Conservation (phyloP, 2,113 vertebrate genomes). For the Elaphurus davidianus region DNA sequence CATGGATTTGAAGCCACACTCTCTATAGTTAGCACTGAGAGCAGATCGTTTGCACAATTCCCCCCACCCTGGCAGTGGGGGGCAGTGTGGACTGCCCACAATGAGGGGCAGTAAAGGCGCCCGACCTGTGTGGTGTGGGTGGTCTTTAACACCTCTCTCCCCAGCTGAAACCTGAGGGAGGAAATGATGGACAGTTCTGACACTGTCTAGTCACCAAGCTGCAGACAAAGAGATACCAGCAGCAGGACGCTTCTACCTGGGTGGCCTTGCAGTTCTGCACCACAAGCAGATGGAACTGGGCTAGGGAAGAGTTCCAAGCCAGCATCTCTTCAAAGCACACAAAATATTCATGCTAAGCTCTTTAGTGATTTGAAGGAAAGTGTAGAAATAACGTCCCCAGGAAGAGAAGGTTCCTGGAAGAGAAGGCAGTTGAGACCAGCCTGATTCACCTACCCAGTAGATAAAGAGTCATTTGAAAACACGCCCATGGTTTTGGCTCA, state of each 20-base stretch:
- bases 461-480: background rate
- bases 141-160: background rate
- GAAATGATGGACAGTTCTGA: background rate
- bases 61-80: no score
- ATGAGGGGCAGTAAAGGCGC: accelerated
- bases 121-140: no score
- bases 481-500: background rate
- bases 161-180: background rate
- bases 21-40: background rate
- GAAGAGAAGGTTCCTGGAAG: background rate
- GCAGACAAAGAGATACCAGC: background rate
- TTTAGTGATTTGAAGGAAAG: background rate
- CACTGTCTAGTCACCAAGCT: no score
- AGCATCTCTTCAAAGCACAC: background rate
- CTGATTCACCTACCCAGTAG: no score
- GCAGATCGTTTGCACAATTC: no score
- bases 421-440: background rate
- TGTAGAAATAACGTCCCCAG: background rate
- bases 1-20: background rate
- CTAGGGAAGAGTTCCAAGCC: no score
- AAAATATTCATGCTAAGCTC: background rate
- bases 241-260: accelerated
- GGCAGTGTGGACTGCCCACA: no score
- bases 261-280: background rate
- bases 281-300: background rate